Conservation (phyloP, 2,888 invertebrate genomes). For the Andrena chrysosceles region DNA sequence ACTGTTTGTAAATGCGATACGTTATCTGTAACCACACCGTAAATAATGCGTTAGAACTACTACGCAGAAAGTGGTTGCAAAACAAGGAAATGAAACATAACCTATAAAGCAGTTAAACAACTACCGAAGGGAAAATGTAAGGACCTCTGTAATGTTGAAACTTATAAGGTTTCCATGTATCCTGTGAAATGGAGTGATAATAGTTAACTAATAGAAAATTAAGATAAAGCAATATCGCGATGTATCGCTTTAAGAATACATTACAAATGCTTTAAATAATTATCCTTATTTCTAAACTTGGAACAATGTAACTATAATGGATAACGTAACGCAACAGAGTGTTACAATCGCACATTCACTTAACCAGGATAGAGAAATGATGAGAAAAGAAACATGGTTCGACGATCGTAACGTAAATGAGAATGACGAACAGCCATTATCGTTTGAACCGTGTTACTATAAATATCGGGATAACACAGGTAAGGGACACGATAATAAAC, state of each 20-base stretch:
- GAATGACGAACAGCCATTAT: conserved; percentile 23
- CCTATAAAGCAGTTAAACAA: conserved; percentile 20
- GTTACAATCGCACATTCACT: conserved; percentile 9
- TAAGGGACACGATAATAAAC: not conserved
- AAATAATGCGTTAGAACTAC: not conserved
- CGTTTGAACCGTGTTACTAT: conserved; percentile 24
- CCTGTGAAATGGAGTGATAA: not conserved
- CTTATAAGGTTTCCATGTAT: not conserved
- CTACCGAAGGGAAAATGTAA: not conserved
- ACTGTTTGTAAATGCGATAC: not conserved
- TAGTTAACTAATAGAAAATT: not conserved
- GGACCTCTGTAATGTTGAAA: not conserved
- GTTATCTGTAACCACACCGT: too few relatives aligned
- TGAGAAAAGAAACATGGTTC: conserved; percentile 34
- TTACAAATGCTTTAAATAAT: not conserved
- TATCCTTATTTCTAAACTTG: not conserved
- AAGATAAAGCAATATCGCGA: not conserved
- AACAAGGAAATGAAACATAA: conserved; percentile 20
- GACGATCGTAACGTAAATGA: conserved; percentile 10
- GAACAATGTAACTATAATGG: conserved; percentile 18
- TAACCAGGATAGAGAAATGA: not conserved
- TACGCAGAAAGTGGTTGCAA: not conserved
- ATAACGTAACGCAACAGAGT: conserved; percentile 33
- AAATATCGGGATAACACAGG: conserved; percentile 38
- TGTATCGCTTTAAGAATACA: not conserved